A percentile compares a stretch with the other conserved stretches of the same genome.
These are phyloP conservation scores for Epicampocera succincta DNA, from an alignment of 2,888 invertebrate species.

Conservation along the genomic window DNA sequence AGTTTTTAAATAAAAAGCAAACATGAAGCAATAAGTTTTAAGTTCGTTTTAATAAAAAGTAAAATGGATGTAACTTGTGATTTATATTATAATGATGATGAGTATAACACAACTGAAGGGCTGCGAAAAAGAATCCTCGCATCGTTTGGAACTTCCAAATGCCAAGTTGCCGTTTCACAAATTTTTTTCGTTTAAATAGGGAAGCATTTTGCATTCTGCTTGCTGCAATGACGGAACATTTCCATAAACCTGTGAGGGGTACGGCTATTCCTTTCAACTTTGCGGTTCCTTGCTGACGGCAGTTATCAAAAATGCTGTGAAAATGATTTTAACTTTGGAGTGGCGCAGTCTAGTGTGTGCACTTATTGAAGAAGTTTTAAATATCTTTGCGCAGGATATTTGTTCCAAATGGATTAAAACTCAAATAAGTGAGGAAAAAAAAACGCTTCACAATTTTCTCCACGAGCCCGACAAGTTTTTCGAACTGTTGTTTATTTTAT, in stretches of 20 bases:
- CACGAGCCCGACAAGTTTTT: too few relatives aligned
- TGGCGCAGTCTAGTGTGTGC: not conserved
- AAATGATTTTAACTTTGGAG: constrained; percentile 41
- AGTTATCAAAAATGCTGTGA: constrained; percentile 44
- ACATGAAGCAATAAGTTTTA: too few relatives aligned
- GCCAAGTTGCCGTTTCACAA: not conserved
- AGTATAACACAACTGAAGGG: too few relatives aligned
- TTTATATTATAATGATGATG: too few relatives aligned
- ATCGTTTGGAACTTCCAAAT: too few relatives aligned
- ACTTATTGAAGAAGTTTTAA: not conserved
- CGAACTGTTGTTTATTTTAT: too few relatives aligned
- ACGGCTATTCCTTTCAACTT: not conserved
- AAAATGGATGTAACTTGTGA: too few relatives aligned
- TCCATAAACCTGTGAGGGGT: not conserved
- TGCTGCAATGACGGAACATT: not conserved
- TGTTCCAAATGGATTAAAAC: not conserved
- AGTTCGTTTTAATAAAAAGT: too few relatives aligned
- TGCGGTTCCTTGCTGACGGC: constrained; percentile 30
- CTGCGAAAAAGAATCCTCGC: too few relatives aligned
- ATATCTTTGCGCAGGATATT: not conserved
- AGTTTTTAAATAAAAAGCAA: too few relatives aligned
- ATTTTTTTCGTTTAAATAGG: not conserved
- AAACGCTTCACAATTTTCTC: not conserved
- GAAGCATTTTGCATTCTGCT: not conserved
- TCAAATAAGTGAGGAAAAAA: not conserved